phyloP scores from a whole-genome alignment of 1,140 invertebrate genomes.

The Asbolus verrucosus region DNA sequence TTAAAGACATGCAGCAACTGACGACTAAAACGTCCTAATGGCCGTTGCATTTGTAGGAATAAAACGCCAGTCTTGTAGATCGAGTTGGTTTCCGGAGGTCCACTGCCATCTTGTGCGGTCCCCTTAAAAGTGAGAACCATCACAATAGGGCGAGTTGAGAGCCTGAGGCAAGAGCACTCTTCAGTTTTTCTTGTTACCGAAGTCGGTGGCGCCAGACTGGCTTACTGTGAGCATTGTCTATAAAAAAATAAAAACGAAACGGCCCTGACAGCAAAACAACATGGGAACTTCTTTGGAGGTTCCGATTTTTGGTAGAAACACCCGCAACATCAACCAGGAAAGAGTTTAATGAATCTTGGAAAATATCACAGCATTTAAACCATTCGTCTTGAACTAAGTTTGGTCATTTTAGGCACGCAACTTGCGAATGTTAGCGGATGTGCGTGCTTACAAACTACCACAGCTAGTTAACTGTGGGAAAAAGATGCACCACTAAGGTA shows the following conservation, averaged over 20 bases:
- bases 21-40: too few species aligned
- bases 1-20: background rate
- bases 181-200: slow-evolving; percentile 34
- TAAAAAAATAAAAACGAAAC: slow-evolving; percentile 23
- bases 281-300: slow-evolving; percentile 15
- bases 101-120: slow-evolving; percentile 29
- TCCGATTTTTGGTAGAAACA: background rate
- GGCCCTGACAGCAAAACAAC: slow-evolving; percentile 17
- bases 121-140: slow-evolving; percentile 17
- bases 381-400: too few species aligned
- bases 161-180: slow-evolving; percentile 19
- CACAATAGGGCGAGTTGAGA: slow-evolving; percentile 18
- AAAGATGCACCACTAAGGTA: background rate
- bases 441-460: slow-evolving; percentile 26
- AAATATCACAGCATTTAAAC: too few species aligned
- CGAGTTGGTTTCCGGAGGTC: slow-evolving; percentile 17
- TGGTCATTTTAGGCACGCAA: slow-evolving; percentile 23
- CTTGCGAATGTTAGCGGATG: slow-evolving; percentile 27
- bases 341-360: too few species aligned
- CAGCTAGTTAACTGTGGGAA: slow-evolving; percentile 12
- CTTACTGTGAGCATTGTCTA: too few species aligned
- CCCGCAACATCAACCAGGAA: slow-evolving; percentile 3
- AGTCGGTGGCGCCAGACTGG: slow-evolving; percentile 27
- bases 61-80: too few species aligned
- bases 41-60: too few species aligned